phyloP scores from a whole-genome alignment of 1,140 invertebrate species.

The Conopomorpha cramerella region DNA sequence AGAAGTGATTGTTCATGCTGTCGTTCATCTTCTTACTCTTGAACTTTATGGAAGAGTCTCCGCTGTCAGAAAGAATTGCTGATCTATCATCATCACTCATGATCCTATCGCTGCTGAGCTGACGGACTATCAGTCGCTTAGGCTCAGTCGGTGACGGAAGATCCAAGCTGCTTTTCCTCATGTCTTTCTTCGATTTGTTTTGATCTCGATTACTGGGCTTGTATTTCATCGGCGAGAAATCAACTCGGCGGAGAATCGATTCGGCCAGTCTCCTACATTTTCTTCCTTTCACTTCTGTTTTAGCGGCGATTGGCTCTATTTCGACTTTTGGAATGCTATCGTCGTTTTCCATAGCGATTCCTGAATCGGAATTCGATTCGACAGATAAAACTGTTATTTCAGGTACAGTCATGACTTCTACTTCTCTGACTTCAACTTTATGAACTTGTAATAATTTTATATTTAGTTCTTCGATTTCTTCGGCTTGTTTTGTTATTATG shows the following conservation, averaged over 20 bases:
- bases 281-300: constrained; percentile 37
- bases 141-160: constrained; percentile 20
- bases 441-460: constrained; percentile 23
- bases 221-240: constrained; percentile 55
- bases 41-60: constrained; percentile 27
- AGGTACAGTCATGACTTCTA: constrained; percentile 12
- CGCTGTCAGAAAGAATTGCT: too few species aligned
- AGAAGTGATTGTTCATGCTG: constrained; percentile 53
- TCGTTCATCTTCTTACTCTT: constrained; percentile 43
- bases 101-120: constrained; percentile 28
- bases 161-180: constrained; percentile 27
- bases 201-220: constrained; percentile 31
- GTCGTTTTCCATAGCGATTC: constrained; percentile 38
- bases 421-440: constrained; percentile 8
- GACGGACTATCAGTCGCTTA: constrained; percentile 17
- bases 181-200: constrained; percentile 34
- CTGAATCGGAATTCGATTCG: constrained; percentile 50
- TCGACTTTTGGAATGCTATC: constrained; percentile 23
- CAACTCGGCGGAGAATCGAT: constrained; percentile 42
- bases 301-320: constrained; percentile 26
- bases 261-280: constrained; percentile 30
- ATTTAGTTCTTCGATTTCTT: constrained; percentile 37
- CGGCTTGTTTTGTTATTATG: constrained; percentile 30
- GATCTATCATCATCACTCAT: constrained; percentile 47
- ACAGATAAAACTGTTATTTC: constrained; percentile 27